Base-by-base conservation (phyloP, 2,113 vertebrate species). In the Merops nubicus region DNA sequence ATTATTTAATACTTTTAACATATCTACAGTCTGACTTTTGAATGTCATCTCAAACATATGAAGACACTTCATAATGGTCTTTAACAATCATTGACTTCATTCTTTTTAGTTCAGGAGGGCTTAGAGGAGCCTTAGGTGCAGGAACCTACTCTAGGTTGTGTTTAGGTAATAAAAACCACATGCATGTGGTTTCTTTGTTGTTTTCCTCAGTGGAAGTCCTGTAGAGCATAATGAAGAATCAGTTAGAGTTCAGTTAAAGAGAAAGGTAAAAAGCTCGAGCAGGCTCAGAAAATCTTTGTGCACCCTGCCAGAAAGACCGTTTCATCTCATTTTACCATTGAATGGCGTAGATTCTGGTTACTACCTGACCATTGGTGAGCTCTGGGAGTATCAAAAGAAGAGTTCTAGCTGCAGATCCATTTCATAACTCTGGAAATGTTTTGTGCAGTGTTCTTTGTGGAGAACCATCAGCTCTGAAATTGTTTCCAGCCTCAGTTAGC, bases 21-120 rank as follows among this genome's bases (percentile, higher is more conserved):
- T 21, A 5, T n/a, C 18, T 43, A 8, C 29, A 40, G 11, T 1
- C 1, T 79, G 43, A 22, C 40, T 57, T 67, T 36, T 0, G 2
- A 15, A 17, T 29, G 47, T 38, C 13, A 16, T 47, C 25, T 56
- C 33, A 31, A 42, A 84, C 9, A 26, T 15, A 15, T 3, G 33
- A 77, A 47, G 26, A 54, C 16, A n/a, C 25, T 42, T 40, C 20
- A 8, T 72, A 22, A 29, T 6, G 28, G 5, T 6, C 26, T 10
- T 47, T 28, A 67, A 21, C 9, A 67, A 26, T 28, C 57, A 47
- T 2, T 42, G 23, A 56, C 7, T 59, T 67, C 13, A 43, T 77
- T 73, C 15, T 31, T 1, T 34, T 20, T 15, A 15, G 17, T 76
- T 86, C 51, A 42, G 25, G 38, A 47, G 5, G 3, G 15, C 5